These are phyloP conservation scores for Syngnathus scovelli DNA, from an alignment of 2,113 vertebrate genomes.

Conservation along the genomic window DNA sequence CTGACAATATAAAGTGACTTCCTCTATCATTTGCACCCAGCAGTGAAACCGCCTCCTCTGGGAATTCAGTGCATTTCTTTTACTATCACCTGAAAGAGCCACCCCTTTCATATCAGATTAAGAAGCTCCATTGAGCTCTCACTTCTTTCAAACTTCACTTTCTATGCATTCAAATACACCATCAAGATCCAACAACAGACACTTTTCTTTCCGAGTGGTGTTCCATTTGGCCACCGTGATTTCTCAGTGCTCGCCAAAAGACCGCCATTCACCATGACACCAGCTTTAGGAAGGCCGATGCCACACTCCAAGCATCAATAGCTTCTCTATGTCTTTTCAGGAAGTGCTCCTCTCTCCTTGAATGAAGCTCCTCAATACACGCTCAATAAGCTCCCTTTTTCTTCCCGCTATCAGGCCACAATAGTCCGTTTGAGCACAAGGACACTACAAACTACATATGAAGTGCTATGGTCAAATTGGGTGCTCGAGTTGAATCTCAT, in stretches of 20 bases:
- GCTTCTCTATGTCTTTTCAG: slow-evolving; percentile 50
- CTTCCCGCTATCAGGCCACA: slow-evolving; percentile 14
- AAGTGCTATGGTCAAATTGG: not conserved
- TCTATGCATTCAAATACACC: slow-evolving; percentile 35
- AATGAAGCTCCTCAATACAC: slow-evolving; percentile 10
- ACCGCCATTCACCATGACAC: slow-evolving; percentile 53
- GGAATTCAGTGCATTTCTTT: slow-evolving; percentile 63
- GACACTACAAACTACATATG: slow-evolving; percentile 3
- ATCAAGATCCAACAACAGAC: slow-evolving; percentile 6
- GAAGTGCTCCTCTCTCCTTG: slow-evolving; percentile 21
- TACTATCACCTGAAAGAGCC: slow-evolving; percentile 52
- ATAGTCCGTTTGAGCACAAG: slow-evolving; percentile 16
- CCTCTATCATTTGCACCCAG: slow-evolving; percentile 55
- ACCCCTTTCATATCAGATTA: slow-evolving; percentile 56
- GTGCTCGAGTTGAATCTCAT: not conserved
- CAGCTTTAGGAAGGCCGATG: slow-evolving; percentile 51
- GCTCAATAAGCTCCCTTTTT: slow-evolving; percentile 16
- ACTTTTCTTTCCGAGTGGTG: slow-evolving; percentile 24
- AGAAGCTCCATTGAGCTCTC: slow-evolving; percentile 46
- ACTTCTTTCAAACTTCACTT: slow-evolving; percentile 36
- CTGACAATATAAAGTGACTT: slow-evolving; percentile 54
- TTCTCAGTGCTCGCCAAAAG: slow-evolving; percentile 34
- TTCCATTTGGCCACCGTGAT: slow-evolving; percentile 33
- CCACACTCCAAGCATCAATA: slow-evolving; percentile 58
- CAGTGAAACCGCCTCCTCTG: slow-evolving; percentile 54